A percentile compares a stretch with the other conserved stretches of the same genome.
Conservation (phyloP, 2,888 invertebrate genomes). For the Polyommatus icarus region DNA sequence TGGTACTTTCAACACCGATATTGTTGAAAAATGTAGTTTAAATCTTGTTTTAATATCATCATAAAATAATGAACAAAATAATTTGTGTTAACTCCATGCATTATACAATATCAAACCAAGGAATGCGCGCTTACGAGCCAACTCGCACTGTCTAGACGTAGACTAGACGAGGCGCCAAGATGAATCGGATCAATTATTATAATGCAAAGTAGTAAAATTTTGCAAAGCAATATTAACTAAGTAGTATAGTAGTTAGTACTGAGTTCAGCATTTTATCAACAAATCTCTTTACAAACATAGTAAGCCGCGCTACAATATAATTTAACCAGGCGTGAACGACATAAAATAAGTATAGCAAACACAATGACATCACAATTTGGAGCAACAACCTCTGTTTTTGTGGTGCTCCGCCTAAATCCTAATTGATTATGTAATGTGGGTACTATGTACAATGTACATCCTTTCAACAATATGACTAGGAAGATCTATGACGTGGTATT, state of each 20-base stretch:
- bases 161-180: not conserved
- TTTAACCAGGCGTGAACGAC: not conserved
- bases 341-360: slow-evolving; percentile 2
- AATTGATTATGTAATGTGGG: slow-evolving; percentile 28
- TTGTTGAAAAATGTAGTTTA: no score
- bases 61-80: no score
- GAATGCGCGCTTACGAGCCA: slow-evolving; percentile 3
- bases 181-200: not conserved
- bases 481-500: not conserved
- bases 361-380: slow-evolving; percentile 13
- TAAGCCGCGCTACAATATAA: not conserved
- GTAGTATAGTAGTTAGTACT: no score
- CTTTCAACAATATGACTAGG: not conserved
- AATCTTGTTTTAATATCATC: no score
- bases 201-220: not conserved
- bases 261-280: not conserved
- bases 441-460: not conserved
- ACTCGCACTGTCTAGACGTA: not conserved
- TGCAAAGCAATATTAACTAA: not conserved
- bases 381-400: slow-evolving; percentile 25
- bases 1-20: no score
- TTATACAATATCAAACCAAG: not conserved
- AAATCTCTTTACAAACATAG: not conserved
- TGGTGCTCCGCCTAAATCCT: not conserved
- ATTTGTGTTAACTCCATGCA: not conserved